phyloP scores from a whole-genome alignment of 2,888 invertebrate species.

The Caenorhabditis panamensis region DNA sequence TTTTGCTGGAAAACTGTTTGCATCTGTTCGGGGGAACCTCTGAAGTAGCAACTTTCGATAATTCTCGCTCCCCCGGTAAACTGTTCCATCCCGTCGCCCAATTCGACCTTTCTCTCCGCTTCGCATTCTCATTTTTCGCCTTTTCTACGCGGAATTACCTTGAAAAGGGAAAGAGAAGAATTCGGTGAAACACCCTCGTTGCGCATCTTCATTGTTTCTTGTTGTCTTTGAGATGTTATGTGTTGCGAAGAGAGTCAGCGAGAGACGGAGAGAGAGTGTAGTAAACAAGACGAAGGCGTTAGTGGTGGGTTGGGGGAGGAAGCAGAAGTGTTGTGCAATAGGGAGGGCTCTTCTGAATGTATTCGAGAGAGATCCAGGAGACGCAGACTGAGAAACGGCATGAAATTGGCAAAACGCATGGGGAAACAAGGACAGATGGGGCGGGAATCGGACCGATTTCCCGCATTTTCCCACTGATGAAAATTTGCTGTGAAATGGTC shows the following conservation, averaged over 20 bases:
- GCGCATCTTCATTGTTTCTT: neutral
- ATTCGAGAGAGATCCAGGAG: constrained; percentile 9
- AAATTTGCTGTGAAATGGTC: too few relatives aligned
- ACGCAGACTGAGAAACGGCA: constrained; percentile 14
- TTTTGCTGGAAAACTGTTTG: too few relatives aligned
- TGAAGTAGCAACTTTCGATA: neutral
- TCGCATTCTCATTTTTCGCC: neutral
- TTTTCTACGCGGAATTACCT: too few relatives aligned
- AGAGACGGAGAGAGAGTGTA: constrained; percentile 13
- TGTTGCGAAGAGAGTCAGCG: neutral
- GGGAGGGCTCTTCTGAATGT: constrained; percentile 10
- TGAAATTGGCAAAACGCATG: too few relatives aligned
- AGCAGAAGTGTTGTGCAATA: neutral
- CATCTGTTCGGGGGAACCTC: too few relatives aligned
- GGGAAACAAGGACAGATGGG: too few relatives aligned
- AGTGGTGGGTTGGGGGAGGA: neutral
- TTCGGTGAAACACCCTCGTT: too few relatives aligned
- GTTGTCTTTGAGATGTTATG: neutral
- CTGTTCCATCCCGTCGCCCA: too few relatives aligned
- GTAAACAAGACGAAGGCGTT: constrained; percentile 36
- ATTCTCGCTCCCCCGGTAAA: too few relatives aligned
- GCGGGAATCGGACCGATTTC: too few relatives aligned
- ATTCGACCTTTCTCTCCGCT: neutral
- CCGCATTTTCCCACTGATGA: too few relatives aligned
- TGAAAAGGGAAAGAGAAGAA: too few relatives aligned